These are phyloP conservation scores for Lytechinus pictus DNA, from an alignment of 35 echinoderm and acorn worm genomes.

Conservation along the genomic window DNA sequence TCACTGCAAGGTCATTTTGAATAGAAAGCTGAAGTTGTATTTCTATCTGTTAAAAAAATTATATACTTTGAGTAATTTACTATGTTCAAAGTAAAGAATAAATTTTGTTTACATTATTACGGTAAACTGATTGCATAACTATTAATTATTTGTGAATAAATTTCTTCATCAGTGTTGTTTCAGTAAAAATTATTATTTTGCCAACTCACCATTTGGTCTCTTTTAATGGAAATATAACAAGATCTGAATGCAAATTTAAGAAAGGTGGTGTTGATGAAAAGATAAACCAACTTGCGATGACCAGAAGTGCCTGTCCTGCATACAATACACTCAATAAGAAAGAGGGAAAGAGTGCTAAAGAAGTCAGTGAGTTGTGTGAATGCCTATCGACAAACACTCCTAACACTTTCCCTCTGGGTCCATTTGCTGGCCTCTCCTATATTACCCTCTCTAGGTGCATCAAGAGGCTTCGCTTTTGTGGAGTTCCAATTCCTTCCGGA, in stretches of 20 bases:
- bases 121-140: not conserved
- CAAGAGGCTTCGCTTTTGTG: slow-evolving; percentile 99
- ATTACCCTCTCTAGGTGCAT: slow-evolving; percentile 89
- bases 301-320: slow-evolving; percentile 21
- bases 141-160: not conserved
- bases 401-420: slow-evolving; percentile 43
- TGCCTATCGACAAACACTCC: not conserved
- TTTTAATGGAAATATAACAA: not conserved
- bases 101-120: not conserved
- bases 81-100: not conserved
- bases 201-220: not conserved
- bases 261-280: not conserved
- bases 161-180: slow-evolving; percentile 11
- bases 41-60: too few species aligned
- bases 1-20: not conserved
- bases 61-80: too few species aligned
- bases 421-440: slow-evolving; percentile 55
- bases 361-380: not conserved
- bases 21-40: too few species aligned
- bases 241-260: not conserved
- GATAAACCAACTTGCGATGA: not conserved
- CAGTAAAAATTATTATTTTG: not conserved
- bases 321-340: not conserved
- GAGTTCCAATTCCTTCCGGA: slow-evolving; percentile 99
- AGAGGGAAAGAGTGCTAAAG: slow-evolving; percentile 8